Base-by-base conservation (phyloP, 2,113 vertebrate genomes). In the Dasypus novemcinctus region DNA sequence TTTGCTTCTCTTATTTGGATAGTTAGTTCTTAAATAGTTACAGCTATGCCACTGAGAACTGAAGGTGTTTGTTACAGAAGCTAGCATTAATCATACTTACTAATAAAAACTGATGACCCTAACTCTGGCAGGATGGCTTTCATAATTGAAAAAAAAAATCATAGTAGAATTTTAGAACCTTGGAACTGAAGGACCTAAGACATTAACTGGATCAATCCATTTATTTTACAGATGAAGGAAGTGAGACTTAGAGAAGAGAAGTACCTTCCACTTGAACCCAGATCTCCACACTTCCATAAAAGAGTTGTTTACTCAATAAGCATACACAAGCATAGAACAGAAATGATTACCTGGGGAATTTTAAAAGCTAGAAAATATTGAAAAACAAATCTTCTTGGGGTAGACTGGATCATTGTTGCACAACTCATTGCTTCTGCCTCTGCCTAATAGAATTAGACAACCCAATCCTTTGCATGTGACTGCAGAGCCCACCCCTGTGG, bases 21-120 rank as follows among this genome's bases (percentile, higher is more conserved):
- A 36, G 43, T 75, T 38, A 75, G 38, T 87, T 94, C 31, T 79
- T 96, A 89, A 89, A 49, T 49, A 71, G 63, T 82, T 90, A 69
- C 29, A 1, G 54, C 23, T 13, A 71, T 12, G n/a, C 8, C 57
- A 52, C 17, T 46, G 41, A 80, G 52, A 92, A 92, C 36, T 36
- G 13, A 92, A 64, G 1, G 46, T 54, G 15, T 75, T 83, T 66
- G 6, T 75, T 80, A 72, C 0, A 93, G 14, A 43, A 87, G 21
- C n/a, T 74, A 82, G 7, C 59, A 83, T 92, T 66, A 82, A 54
- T 46, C 52, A 79, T 2, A 91, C 7, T 38, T 61, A 61, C 52
- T 69, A 75, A 75, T 71, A 57, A 75, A 79, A 94, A 46, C 4
- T 64, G 31, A 18, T 61, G 8, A 41, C 75, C 86, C 78, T 83